Conservation (phyloP, 1,140 invertebrate species). For the Ooceraea biroi region DNA sequence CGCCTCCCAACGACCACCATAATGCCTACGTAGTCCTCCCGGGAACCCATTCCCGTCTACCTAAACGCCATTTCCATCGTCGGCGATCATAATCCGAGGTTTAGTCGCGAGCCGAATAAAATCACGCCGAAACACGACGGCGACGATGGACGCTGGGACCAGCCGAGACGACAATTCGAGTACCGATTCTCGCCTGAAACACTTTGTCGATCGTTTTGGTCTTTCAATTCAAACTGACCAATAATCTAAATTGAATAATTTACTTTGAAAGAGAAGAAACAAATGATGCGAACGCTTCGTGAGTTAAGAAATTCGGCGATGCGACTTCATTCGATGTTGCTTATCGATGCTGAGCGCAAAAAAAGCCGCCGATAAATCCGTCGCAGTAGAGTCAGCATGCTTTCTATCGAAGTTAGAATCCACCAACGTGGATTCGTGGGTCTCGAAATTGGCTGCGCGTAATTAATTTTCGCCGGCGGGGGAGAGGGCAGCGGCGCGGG, state of each 20-base stretch:
- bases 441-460: neutral
- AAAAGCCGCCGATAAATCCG: too few species aligned
- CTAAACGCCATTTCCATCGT: constrained; percentile 77
- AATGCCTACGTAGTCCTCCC: constrained; percentile 80
- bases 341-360: neutral
- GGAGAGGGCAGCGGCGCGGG: constrained; percentile 12
- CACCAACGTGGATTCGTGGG: neutral
- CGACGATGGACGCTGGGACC: neutral
- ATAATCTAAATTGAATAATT: neutral
- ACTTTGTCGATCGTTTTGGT: neutral
- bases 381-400: too few species aligned
- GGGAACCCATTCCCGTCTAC: constrained; percentile 67
- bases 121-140: constrained; percentile 63
- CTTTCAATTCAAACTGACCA: neutral
- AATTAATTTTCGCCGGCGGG: constrained; percentile 47
- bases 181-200: neutral
- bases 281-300: neutral
- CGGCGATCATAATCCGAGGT: constrained; percentile 77
- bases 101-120: constrained; percentile 71
- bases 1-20: constrained; percentile 85
- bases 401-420: neutral
- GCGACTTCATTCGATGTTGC: neutral
- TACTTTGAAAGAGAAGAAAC: neutral
- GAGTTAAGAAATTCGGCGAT: neutral
- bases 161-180: neutral